Evolutionary conservation across 2,797 vertebrate genomes (phyloP), one percentile per base, ranked within the genome.

Genomic region (Acomys russatus): DNA sequence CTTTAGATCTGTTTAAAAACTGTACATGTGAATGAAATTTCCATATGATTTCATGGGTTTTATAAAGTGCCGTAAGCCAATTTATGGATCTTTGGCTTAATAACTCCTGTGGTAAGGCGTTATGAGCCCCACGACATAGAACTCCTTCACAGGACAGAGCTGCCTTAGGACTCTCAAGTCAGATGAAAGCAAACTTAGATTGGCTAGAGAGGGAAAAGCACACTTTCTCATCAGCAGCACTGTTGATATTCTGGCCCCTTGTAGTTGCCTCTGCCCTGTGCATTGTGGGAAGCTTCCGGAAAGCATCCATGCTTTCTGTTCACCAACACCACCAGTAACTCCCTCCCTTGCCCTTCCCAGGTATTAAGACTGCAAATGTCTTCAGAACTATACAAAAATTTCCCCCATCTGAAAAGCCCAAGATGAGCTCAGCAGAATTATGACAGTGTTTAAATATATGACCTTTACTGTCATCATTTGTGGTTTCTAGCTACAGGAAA

Each of bases 1-100:
- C 30, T 92, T 93, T 84, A 93, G 74, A 90, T 23, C 4, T 18
- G 3, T 44, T 91, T 93, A 77, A 33, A 93, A 94, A 79, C 61
- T 85, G 25, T 61, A 94, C 88, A 96, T 84, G 77, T 78, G 96
- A 97, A 96, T 79, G 95, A 97, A 97, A 96, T 96, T 95, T 97
- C 74, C 93, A 96, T 97, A 95, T 79, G 78, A 96, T 96, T 97
- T 97, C 77, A 95, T 86, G 71, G 73, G 17, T 82, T 97, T 96
- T 88, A 86, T 90, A 70, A 87, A 95, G 20, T 88, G 83, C 91
- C 87, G 95, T 92, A 94, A 97, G 88, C 85, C 28, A 90, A 25
- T 85, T 88, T 85, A 83, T 93, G 68, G 54, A 80, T 87, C 49
- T 97, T 86, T 87, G 33, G 71, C 38, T 96, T 95, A 97, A 91